Evolutionary conservation across 2,888 invertebrate genomes (phyloP), one percentile per base, ranked within the genome.

Genomic region (Eupithecia subumbrata): DNA sequence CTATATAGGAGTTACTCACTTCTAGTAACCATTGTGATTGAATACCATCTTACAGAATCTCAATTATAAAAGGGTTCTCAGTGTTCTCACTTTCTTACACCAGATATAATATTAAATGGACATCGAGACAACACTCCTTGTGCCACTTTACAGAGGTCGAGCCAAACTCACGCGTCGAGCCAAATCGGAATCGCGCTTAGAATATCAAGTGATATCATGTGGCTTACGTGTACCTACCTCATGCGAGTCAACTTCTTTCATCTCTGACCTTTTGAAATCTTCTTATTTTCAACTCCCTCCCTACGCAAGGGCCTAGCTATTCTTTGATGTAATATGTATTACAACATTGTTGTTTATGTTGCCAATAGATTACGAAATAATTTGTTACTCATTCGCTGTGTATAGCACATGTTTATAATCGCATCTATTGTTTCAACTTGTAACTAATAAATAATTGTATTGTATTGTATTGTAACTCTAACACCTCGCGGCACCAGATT

Each of bases 141-240:
- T 85, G 86, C 88, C 76, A 86, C 82, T 83, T 86, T 75, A 73
- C 74, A 84, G 82, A 86, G 86, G 86, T 86, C 86, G 82, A 75
- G 78, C 80, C 77, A 72, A 76, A 78, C 75, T 79, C 72, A 76
- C 68, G 81, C 74, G 81, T 74, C 69, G 76, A 75, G 81, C 85
- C 84, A 83, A 86, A 85, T 84, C 83, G 69, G 63, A 82, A 76
- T 76, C 85, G 84, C 84, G 87, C 80, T 79, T 80, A 71, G 88
- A 86, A 86, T 87, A 79, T 77, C 76, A 80, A 86, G 82, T 80
- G 69, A 56, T 45, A 74, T 77, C 22, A 25, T 43, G 67, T 22
- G 43, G 68, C 22, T 68, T 43, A 68, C 68, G 68, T 68, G 40
- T 16, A n/a, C 14, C 16, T 45, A 25, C 14, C 16, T 45, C 16